phyloP scores from a whole-genome alignment of 1,140 invertebrate species.

The Sarcophaga peregrina region DNA sequence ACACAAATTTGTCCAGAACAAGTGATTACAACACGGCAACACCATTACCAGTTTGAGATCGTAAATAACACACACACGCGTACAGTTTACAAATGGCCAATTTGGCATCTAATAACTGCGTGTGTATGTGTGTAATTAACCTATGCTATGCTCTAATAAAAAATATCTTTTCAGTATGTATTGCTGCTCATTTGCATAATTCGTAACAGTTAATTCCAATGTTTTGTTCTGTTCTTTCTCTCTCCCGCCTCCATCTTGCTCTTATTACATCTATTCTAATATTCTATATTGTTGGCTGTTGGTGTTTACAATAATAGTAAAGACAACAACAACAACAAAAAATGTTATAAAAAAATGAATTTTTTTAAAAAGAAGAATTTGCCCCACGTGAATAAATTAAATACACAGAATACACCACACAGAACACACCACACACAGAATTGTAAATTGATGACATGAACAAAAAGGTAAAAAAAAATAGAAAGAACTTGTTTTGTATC shows the following conservation, averaged over 20 bases:
- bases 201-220: constrained; percentile 6
- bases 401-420: neutral
- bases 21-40: too few relatives aligned
- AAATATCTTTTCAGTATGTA: too few relatives aligned
- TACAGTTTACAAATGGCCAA: too few relatives aligned
- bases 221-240: neutral
- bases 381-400: constrained; percentile 34
- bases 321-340: neutral
- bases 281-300: neutral
- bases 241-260: neutral
- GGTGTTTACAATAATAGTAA: neutral
- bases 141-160: too few relatives aligned
- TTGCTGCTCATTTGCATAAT: constrained; percentile 29
- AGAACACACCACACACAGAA: neutral
- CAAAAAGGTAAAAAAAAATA: too few relatives aligned
- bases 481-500: neutral
- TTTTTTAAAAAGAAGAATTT: neutral
- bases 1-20: too few relatives aligned
- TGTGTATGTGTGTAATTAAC: too few relatives aligned
- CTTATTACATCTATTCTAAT: neutral
- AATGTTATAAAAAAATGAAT: neutral
- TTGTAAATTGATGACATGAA: too few relatives aligned
- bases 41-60: too few relatives aligned
- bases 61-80: too few relatives aligned
- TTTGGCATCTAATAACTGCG: too few relatives aligned